Base-by-base conservation (phyloP, 2,797 vertebrate species). In the Catharus ustulatus region DNA sequence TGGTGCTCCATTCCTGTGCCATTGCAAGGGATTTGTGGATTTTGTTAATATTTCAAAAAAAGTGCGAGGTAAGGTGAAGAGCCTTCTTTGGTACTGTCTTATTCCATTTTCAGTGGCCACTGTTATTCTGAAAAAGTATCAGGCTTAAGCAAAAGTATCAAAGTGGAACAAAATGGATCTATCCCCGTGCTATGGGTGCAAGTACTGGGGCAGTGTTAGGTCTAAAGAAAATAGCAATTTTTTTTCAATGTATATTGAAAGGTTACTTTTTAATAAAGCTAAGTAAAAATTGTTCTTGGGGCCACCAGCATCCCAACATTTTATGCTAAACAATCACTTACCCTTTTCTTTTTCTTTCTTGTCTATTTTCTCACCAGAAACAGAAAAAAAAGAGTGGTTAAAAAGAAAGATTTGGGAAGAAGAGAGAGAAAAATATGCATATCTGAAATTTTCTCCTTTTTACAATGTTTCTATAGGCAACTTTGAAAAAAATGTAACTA, bases 121-220 rank as follows among this genome's bases (percentile, higher is more conserved):
- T 43, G 32, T 13, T 45, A 49, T 18, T 52, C 17, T 48, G 24
- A 62, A 82, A 73, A 83, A 69, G 32, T 36, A 77, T 9, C 45
- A 77, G 43, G 23, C 19, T 57, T 49, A 61, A 71, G 34, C 16
- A 84, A 94, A 83, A 78, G 19, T 2, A 4, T 32, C 32, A 4
- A 87, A 74, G 34, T 21, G n/a, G 45, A 83, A 57, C 15, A 32
- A 59, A 84, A 73, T 0, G 0, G 13, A 66, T 46, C 40, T 42
- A 68, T 32, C 18, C 17, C 6, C 3, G 1, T 29, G 29, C 15
- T 79, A 23, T 8, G 8, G 3, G 16, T 59, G 12, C 0, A 2
- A 34, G 32, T n/a, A 30, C 20, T 3, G 0, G 11, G 8, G 19
- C 26, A 66, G 12, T 42, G 15, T n/a, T 30, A 24, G 27, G 9